Conservation (phyloP, 2,797 vertebrate species). For the Aeoliscus strigatus region DNA sequence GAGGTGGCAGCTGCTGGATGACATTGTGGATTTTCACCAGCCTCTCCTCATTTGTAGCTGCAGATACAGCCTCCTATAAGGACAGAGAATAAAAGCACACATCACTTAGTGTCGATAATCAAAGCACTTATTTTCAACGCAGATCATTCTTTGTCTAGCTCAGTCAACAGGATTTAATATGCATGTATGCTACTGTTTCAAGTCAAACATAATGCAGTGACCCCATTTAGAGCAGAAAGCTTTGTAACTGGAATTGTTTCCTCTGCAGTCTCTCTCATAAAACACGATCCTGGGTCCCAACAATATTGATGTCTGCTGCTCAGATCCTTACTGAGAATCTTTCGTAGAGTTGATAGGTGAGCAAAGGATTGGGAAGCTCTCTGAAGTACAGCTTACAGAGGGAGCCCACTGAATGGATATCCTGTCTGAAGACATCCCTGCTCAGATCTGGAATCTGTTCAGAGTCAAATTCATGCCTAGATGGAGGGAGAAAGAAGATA, state of each 20-base stretch:
- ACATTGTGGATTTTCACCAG: conserved; percentile 97
- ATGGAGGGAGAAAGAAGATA: conserved; percentile 12
- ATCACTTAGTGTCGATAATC: conserved; percentile 28
- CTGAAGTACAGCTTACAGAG: conserved; percentile 98
- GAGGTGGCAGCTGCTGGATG: conserved; percentile 95
- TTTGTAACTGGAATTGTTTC: conserved; percentile 4
- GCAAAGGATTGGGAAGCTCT: conserved; percentile 95
- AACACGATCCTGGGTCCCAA: conserved; percentile 2
- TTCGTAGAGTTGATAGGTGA: conserved; percentile 97
- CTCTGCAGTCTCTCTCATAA: conserved; percentile 4
- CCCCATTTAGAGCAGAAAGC: conserved; percentile 33
- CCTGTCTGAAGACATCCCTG: conserved; percentile 91
- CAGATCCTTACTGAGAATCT: conserved; percentile 90
- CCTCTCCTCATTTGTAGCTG: conserved; percentile 91
- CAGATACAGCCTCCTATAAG: conserved; percentile 92
- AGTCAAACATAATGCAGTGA: conserved; percentile 35
- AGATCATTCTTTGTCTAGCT: conserved; percentile 22
- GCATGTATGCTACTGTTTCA: conserved; percentile 28
- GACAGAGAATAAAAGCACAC: conserved; percentile 32
- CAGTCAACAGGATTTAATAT: conserved; percentile 34
- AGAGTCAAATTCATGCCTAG: conserved; percentile 95
- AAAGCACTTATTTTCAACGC: conserved; percentile 32
- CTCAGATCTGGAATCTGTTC: conserved; percentile 96
- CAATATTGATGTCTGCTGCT: conserved; percentile 6
- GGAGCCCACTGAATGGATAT: conserved; percentile 96